Percentiles rank a stretch among this genome's conserved stretches.
Evolutionary conservation across 2,113 vertebrate species (phyloP).

Genomic region (Dolichotis patagonum): DNA sequence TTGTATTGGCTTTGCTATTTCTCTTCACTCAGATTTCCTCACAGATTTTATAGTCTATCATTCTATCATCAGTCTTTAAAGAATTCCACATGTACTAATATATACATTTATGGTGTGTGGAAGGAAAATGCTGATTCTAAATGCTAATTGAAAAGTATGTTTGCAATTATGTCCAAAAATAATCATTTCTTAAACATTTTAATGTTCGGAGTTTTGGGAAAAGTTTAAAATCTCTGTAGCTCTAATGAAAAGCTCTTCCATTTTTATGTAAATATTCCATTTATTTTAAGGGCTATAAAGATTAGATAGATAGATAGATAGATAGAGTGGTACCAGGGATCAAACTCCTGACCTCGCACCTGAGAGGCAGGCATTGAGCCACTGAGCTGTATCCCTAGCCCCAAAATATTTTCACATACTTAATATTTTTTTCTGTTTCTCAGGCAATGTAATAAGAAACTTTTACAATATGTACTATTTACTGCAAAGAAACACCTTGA

Average conservation of each 20-base stretch:
- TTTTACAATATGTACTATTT: background rate
- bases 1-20: background rate
- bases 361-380: too few relatives aligned
- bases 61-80: background rate
- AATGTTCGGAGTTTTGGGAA: background rate
- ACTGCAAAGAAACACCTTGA: background rate
- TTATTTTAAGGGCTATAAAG: background rate
- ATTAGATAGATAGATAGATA: background rate
- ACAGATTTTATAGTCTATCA: background rate
- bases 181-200: background rate
- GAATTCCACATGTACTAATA: background rate
- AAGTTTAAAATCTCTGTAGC: background rate
- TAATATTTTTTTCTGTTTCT: background rate
- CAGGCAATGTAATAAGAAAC: background rate
- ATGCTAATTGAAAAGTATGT: background rate
- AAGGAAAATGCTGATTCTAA: background rate
- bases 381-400: too few relatives aligned
- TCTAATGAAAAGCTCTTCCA: background rate
- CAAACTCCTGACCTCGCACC: too few relatives aligned
- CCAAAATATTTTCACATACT: background rate
- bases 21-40: background rate
- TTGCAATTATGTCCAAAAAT: background rate
- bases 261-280: background rate
- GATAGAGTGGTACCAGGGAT: too few relatives aligned
- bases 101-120: background rate